A percentile compares a stretch with the other conserved stretches of the same genome.
These are phyloP conservation scores for Baronia brevicornis DNA, from an alignment of 2,888 invertebrate species.

Conservation along the genomic window DNA sequence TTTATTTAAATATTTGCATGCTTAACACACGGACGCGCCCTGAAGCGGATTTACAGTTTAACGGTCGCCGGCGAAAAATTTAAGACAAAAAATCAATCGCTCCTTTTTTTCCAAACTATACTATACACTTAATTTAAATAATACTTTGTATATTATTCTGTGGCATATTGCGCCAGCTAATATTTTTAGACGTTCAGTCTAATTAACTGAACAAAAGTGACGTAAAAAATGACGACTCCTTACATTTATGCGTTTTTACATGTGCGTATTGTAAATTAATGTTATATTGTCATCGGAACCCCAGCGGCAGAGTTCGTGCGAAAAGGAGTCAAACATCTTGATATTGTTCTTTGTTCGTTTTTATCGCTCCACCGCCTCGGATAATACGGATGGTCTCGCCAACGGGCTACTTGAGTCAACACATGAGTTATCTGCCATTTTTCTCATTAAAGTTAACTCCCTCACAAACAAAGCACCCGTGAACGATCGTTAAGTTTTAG, in stretches of 20 bases:
- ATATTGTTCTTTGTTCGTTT: constrained; percentile 73
- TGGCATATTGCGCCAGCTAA: too few species aligned
- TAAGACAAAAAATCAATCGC: too few species aligned
- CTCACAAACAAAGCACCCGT: constrained; percentile 44
- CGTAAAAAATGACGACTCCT: too few species aligned
- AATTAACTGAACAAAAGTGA: too few species aligned
- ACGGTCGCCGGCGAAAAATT: constrained; percentile 23
- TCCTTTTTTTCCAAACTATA: too few species aligned
- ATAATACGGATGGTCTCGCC: constrained; percentile 45
- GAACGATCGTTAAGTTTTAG: constrained; percentile 41
- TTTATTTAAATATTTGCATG: constrained; percentile 49
- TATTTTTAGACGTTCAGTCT: too few species aligned
- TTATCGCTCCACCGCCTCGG: constrained; percentile 69
- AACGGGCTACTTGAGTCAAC: constrained; percentile 26
- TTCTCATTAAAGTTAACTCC: constrained; percentile 59
- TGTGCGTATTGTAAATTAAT: constrained; percentile 27
- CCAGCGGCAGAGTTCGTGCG: constrained; percentile 54
- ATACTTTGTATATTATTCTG: too few species aligned
- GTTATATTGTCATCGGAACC: constrained; percentile 62
- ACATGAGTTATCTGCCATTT: constrained; percentile 64
- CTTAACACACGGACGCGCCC: constrained; percentile 35
- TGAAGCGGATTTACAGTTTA: constrained; percentile 49
- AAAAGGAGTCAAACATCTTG: constrained; percentile 64
- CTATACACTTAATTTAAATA: too few species aligned
- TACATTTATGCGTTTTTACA: too few species aligned